Conservation (phyloP, 1,140 invertebrate genomes). For the Phenacoccus solenopsis region DNA sequence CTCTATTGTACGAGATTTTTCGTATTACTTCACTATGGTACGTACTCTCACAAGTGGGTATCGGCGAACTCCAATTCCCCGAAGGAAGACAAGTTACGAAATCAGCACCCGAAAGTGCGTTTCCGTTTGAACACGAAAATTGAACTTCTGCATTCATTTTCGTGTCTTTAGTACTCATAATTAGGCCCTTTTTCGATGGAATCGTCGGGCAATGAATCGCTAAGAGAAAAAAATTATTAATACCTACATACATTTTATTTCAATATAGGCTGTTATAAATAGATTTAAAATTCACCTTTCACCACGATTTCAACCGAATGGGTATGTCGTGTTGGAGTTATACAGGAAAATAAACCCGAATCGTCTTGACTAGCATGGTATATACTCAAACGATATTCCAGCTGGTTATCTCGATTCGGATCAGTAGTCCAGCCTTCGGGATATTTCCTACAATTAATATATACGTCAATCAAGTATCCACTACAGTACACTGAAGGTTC, state of each 20-base stretch:
- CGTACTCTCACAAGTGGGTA: slow-evolving; percentile 68
- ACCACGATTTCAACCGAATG: slow-evolving; percentile 69
- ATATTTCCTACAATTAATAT: slow-evolving; percentile 51
- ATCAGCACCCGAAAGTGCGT: slow-evolving; percentile 57
- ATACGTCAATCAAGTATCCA: no score
- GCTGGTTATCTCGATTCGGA: slow-evolving; percentile 55
- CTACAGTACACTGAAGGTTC: no score
- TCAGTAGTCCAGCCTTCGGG: slow-evolving; percentile 71
- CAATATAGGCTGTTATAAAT: no score
- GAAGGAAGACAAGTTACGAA: slow-evolving; percentile 60
- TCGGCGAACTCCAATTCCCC: slow-evolving; percentile 66
- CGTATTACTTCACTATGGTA: slow-evolving; percentile 22
- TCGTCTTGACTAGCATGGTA: slow-evolving; percentile 63
- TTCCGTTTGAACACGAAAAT: slow-evolving; percentile 70
- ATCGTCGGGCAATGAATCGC: slow-evolving; percentile 60
- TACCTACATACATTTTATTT: not conserved
- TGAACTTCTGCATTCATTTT: slow-evolving; percentile 57
- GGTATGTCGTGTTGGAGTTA: slow-evolving; percentile 61
- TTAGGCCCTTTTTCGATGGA: slow-evolving; percentile 51
- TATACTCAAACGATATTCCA: slow-evolving; percentile 71
- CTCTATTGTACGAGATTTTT: no score
- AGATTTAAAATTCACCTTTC: slow-evolving; percentile 39
- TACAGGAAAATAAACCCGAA: slow-evolving; percentile 64
- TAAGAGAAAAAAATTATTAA: slow-evolving; percentile 29
- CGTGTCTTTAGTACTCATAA: slow-evolving; percentile 51